A percentile compares a stretch with the other conserved stretches of the same genome.
Conservation (phyloP, 2,797 vertebrate species). For the Betta splendens region DNA sequence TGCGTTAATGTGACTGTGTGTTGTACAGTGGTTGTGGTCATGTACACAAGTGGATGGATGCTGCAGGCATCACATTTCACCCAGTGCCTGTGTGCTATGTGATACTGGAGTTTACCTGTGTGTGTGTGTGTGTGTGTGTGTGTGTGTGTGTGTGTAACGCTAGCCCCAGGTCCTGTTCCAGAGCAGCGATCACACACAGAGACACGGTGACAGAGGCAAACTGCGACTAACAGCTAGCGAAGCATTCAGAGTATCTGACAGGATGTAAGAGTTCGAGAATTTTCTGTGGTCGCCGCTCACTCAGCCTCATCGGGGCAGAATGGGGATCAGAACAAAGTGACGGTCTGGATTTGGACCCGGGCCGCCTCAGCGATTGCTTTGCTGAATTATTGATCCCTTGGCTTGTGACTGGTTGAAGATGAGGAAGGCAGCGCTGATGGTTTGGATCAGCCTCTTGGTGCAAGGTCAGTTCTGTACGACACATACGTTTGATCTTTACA, state of each 20-base stretch:
- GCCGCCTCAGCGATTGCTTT: slow-evolving; percentile 21
- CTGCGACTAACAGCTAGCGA: slow-evolving; percentile 57
- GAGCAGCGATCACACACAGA: slow-evolving; percentile 51
- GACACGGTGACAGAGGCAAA: slow-evolving; percentile 47
- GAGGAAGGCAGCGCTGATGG: slow-evolving; percentile 69
- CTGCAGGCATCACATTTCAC: slow-evolving; percentile 66
- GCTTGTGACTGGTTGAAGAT: slow-evolving; percentile 66
- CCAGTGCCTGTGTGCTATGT: slow-evolving; percentile 58
- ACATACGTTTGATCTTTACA: slow-evolving; percentile 21
- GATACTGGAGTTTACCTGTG: slow-evolving; percentile 62
- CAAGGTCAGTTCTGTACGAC: slow-evolving; percentile 73
- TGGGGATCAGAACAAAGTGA: slow-evolving; percentile 56
- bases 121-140: slow-evolving; percentile 44
- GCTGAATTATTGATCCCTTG: slow-evolving; percentile 70
- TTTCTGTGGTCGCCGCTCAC: slow-evolving; percentile 32
- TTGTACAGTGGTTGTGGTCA: slow-evolving; percentile 56
- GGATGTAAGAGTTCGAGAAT: slow-evolving; percentile 60
- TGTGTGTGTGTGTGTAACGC: slow-evolving; percentile 60
- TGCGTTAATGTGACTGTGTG: slow-evolving; percentile 29
- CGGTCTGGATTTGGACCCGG: slow-evolving; percentile 37
- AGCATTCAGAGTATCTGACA: slow-evolving; percentile 61
- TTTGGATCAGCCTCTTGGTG: slow-evolving; percentile 76
- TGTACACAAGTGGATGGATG: slow-evolving; percentile 55
- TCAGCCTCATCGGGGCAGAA: slow-evolving; percentile 29
- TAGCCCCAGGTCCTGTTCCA: slow-evolving; percentile 78